These are phyloP conservation scores for Phyllostomus discolor DNA, from an alignment of 2,113 vertebrate species.

Conservation along the genomic window DNA sequence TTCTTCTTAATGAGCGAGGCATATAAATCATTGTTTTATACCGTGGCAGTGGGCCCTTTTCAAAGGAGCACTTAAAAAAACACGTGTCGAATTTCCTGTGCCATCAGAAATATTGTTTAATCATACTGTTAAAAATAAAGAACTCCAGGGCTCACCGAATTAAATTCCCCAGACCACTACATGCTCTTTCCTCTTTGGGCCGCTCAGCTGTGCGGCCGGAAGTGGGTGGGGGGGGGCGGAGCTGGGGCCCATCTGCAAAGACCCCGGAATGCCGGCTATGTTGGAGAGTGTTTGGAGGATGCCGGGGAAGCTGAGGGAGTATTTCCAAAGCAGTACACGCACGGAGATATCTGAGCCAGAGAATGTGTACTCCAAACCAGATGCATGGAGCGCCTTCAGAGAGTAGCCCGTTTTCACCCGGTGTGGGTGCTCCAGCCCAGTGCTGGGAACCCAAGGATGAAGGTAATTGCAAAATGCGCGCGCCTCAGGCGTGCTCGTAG, in stretches of 20 bases:
- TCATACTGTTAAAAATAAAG: constrained; percentile 51
- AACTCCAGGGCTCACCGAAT: not conserved
- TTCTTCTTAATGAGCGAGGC: not conserved
- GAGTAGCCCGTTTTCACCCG: not conserved
- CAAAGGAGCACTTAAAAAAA: not conserved
- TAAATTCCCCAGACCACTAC: constrained; percentile 8
- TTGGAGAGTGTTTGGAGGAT: constrained; percentile 36
- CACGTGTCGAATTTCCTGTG: constrained; percentile 11
- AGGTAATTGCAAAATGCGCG: not conserved
- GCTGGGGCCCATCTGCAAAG: not conserved
- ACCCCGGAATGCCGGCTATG: constrained; percentile 33
- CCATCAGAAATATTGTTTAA: constrained; percentile 39
- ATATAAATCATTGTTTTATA: not conserved
- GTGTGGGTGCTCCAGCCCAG: not conserved
- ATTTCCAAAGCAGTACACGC: not conserved
- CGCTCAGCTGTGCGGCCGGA: constrained; percentile 62
- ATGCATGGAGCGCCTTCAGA: not conserved
- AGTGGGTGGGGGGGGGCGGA: not conserved
- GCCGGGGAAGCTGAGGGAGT: not conserved
- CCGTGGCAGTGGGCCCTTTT: not conserved
- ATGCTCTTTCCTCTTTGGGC: constrained; percentile 44
- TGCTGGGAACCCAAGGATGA: not conserved
- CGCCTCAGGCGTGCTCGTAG: not conserved
- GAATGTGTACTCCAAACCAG: not conserved
- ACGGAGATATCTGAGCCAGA: not conserved